Evolutionary conservation across 2,113 vertebrate genomes (phyloP), one percentile per base, ranked within the genome.

Genomic region (Tupaia chinensis): DNA sequence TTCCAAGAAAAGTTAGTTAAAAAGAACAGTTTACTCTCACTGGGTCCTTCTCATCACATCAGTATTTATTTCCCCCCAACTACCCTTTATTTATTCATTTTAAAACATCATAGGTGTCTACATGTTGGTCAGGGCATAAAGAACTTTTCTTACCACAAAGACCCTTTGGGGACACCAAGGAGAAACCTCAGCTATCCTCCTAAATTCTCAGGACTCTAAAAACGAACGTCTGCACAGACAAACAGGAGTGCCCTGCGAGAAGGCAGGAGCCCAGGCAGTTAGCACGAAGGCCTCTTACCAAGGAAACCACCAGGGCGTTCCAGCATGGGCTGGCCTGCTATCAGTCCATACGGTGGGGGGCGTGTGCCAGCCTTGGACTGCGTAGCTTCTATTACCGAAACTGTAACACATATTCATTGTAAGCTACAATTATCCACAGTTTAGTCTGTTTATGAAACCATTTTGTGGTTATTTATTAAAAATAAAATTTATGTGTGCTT

Each of bases 381-480:
- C 94, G 97, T 1, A 7, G 97, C 97, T 95, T 97, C 97, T 96
- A 93, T 98, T 97, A 97, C 95, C 96, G 93, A 97, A 97, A 87
- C 97, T 98, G 92, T 95, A 98, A 98, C 98, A 98, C 97, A 97
- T 97, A 98, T 58, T 98, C 98, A 97, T 98, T 98, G 98, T 97
- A 97, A 98, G 97, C 94, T 97, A 98, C 90, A 98, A 97, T 97
- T 98, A 96, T 98, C 96, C 97, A 98, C 98, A 98, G 98, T 98
- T 98, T 97, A 97, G 97, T 98, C 96, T 99, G 98, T 98, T 98
- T 99, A 97, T 98, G 97, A 97, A 98, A 97, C 97, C 76, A 79
- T 98, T 98, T 98, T 98, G 98, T 97, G 98, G 98, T 98, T 98
- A 98, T 99, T 99, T 99, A 98, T 99, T 98, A 98, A 99, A 99